Conservation (phyloP, 2,888 invertebrate genomes). For the Ariolimax columbianus region DNA sequence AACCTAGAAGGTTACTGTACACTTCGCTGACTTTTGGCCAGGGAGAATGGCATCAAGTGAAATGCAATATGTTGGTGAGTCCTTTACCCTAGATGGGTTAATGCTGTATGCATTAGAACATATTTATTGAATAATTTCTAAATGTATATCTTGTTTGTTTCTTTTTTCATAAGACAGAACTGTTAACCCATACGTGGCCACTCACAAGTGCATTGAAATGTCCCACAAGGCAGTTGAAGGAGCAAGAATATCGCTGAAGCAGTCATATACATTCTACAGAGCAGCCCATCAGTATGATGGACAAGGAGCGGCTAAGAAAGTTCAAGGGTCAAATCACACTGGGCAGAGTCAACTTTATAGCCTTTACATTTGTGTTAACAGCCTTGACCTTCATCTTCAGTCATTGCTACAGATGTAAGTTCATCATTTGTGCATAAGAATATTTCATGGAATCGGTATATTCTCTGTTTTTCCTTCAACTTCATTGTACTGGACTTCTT, state of each 20-base stretch:
- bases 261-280: slow-evolving; percentile 26
- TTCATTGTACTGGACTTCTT: too few relatives aligned
- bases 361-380: slow-evolving; percentile 36
- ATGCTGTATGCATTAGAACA: not conserved
- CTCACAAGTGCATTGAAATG: slow-evolving; percentile 16
- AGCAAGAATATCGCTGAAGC: not conserved
- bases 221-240: slow-evolving; percentile 10
- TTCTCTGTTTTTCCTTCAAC: too few relatives aligned
- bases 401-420: slow-evolving; percentile 38
- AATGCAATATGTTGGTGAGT: too few relatives aligned
- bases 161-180: not conserved
- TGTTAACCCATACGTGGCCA: slow-evolving; percentile 33
- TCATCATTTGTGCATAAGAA: not conserved
- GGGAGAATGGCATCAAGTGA: too few relatives aligned
- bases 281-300: slow-evolving; percentile 24
- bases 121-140: not conserved
- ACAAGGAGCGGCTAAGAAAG: not conserved
- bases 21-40: too few relatives aligned
- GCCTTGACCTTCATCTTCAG: slow-evolving; percentile 43
- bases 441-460: not conserved
- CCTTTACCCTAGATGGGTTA: too few relatives aligned
- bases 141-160: not conserved
- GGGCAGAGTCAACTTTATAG: slow-evolving; percentile 14
- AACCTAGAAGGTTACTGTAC: too few relatives aligned
- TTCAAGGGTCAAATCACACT: not conserved